Evolutionary conservation across 2,888 invertebrate species (phyloP), one percentile per base, ranked within the genome.

Genomic region (Lepetodrilus schrolli): DNA sequence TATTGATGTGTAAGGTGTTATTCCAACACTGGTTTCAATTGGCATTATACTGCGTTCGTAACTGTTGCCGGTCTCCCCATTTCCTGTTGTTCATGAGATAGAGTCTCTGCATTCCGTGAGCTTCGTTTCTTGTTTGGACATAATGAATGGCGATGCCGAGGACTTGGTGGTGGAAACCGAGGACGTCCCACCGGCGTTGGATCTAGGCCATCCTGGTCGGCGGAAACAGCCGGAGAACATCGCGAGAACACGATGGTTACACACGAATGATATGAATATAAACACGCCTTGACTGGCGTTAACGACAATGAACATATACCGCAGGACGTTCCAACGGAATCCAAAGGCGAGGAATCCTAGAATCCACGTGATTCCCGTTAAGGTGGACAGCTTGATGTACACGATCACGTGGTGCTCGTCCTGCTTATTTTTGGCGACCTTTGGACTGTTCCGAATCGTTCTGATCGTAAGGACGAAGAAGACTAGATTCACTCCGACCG

Each of bases 211-310:
- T 2, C 48, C 48, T n/a, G 13, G 47, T 21, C 48, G 47, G 10
- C 30, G 21, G n/a, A 4, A 3, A 30, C 47, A 21, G 10, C 26
- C 36, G 3, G 36, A 20, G 66, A 74, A 79, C 49, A 80, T 36
- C 21, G 17, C 70, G 38, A 72, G 17, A n/a, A 80, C 77, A 17
- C 77, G 71, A 10, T 65, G 58, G 51, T 76, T 80, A 66, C 47
- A 72, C 43, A 75, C 74, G 50, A 80, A 80, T 21, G 80, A 78
- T 38, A 80, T 30, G 38, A 77, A 80, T 68, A 80, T 72, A 48
- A 78, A 80, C 36, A 78, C 50, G 2, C 80, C 80, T 34, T 80
- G 80, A 2, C 77, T 70, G 21, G 75, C 76, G 66, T 77, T 75
- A 10, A 80, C 49, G 4, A 76, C 20, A 8, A 74, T 75, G 66